A percentile compares a stretch with the other conserved stretches of the same genome.
Conservation (phyloP, 2,113 vertebrate species). For the Phycodurus eques region DNA sequence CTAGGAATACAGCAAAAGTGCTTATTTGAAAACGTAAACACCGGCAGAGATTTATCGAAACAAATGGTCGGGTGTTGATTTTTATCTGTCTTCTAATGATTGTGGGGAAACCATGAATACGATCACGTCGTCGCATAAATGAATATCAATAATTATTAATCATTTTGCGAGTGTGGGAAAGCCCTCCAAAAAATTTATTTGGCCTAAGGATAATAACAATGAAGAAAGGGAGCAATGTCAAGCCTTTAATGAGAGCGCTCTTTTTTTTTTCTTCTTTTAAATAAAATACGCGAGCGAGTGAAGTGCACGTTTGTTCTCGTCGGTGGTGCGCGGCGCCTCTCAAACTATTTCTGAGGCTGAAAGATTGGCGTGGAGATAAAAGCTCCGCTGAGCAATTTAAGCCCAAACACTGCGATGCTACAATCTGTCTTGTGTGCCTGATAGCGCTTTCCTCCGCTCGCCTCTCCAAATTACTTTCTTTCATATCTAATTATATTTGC, state of each 20-base stretch:
- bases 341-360: conserved; percentile 75
- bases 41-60: no score
- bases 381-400: conserved; percentile 81
- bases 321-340: conserved; percentile 34
- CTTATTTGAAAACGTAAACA: no score
- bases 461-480: conserved; percentile 82
- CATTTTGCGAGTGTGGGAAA: background rate
- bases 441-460: conserved; percentile 80
- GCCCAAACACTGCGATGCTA: conserved; percentile 80
- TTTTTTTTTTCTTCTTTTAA: conserved; percentile 10
- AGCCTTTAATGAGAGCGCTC: background rate
- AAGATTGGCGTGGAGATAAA: conserved; percentile 77
- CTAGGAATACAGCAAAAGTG: no score
- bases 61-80: no score
- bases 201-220: background rate
- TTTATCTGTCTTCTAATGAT: no score
- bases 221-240: background rate
- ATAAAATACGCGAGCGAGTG: conserved; percentile 3
- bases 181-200: background rate
- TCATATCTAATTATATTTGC: conserved; percentile 85
- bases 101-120: no score
- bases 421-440: conserved; percentile 82
- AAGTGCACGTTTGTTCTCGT: conserved; percentile 4
- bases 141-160: no score
- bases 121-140: no score